Conservation (phyloP, 2,888 invertebrate genomes). For the Andrena haemorrhoa region DNA sequence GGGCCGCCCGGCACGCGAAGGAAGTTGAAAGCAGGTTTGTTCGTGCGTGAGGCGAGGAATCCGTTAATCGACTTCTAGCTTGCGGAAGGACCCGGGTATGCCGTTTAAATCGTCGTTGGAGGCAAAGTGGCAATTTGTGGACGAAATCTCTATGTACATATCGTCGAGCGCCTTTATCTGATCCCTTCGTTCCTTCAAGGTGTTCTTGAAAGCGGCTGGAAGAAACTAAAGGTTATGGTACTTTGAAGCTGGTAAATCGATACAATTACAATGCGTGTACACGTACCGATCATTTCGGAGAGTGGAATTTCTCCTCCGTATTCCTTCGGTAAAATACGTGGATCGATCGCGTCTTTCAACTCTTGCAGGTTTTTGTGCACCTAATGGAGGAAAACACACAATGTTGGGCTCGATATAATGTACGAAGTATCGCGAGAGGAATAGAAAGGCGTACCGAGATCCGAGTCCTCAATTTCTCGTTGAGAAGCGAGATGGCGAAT, state of each 20-base stretch:
- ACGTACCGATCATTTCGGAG: constrained; percentile 91
- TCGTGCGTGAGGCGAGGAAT: too few species aligned
- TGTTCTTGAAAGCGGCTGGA: constrained; percentile 87
- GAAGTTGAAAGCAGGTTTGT: not conserved
- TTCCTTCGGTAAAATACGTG: constrained; percentile 93
- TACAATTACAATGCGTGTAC: too few species aligned
- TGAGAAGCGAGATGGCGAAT: constrained; percentile 92
- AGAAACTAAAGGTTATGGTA: not conserved
- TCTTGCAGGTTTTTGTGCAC: constrained; percentile 91
- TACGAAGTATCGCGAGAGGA: not conserved
- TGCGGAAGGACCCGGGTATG: constrained; percentile 93
- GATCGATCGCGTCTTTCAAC: constrained; percentile 90
- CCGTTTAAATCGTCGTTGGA: constrained; percentile 90
- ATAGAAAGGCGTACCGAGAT: constrained; percentile 88
- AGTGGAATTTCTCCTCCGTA: constrained; percentile 94
- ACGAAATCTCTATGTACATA: constrained; percentile 90
- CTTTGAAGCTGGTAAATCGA: too few species aligned
- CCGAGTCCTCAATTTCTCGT: constrained; percentile 93
- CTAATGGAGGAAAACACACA: constrained; percentile 80
- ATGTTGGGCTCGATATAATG: not conserved
- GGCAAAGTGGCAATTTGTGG: constrained; percentile 86
- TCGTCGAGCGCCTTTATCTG: constrained; percentile 90
- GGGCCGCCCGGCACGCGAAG: not conserved
- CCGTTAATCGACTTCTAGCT: constrained; percentile 91
- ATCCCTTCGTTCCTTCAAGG: constrained; percentile 88